phyloP scores from a whole-genome alignment of 2,797 vertebrate species.

The Neosilurus mollespiculum region DNA sequence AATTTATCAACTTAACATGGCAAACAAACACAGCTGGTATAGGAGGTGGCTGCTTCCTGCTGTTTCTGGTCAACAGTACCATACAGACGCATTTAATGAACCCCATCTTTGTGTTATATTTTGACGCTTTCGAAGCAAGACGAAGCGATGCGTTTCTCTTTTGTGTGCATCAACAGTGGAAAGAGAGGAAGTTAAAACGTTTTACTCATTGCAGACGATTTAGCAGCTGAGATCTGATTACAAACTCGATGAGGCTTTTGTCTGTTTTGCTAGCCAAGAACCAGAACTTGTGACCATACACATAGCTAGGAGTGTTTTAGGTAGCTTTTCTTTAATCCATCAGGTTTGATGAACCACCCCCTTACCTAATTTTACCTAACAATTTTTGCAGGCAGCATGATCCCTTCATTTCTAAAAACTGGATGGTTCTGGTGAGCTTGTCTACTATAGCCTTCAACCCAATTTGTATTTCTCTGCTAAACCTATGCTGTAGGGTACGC shows the following conservation, averaged over 20 bases:
- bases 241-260: not conserved
- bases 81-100: not conserved
- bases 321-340: not conserved
- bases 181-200: not conserved
- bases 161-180: not conserved
- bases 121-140: too few species aligned
- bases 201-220: not conserved
- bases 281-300: not conserved
- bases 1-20: conserved; percentile 32
- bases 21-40: conserved; percentile 28
- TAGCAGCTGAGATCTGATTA: not conserved
- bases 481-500: too few species aligned
- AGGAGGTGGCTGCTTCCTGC: conserved; percentile 23
- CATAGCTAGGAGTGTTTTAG: not conserved
- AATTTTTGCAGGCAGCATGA: not conserved
- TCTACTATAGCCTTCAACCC: too few species aligned
- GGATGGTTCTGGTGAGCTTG: too few species aligned
- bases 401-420: not conserved
- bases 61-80: conserved; percentile 41
- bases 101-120: too few species aligned
- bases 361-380: too few species aligned
- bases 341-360: not conserved
- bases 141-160: too few species aligned
- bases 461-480: too few species aligned
- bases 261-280: not conserved